These are phyloP conservation scores for Drosophila lacertosa DNA, from an alignment of 1,140 invertebrate species.

Conservation along the genomic window DNA sequence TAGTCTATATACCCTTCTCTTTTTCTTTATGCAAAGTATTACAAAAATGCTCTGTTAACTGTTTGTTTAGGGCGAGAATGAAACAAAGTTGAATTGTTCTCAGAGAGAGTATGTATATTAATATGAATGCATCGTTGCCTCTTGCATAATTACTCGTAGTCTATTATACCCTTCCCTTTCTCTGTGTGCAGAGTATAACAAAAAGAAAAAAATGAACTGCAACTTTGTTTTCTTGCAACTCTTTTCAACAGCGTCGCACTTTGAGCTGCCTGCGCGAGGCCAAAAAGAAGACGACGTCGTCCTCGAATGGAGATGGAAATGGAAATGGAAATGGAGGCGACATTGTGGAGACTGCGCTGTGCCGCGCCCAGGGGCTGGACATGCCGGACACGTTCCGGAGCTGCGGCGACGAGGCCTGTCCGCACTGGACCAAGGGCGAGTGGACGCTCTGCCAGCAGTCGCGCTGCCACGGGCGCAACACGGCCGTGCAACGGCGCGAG, in stretches of 20 bases:
- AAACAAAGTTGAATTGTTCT: no score
- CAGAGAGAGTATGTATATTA: no score
- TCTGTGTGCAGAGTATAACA: no score
- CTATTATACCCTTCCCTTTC: no score
- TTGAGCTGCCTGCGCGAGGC: slow-evolving; percentile 58
- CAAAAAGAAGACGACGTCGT: slow-evolving; percentile 26
- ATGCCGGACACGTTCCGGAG: slow-evolving; percentile 88
- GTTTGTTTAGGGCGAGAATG: no score
- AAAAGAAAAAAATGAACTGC: slow-evolving; percentile 11
- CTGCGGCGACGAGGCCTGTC: slow-evolving; percentile 89
- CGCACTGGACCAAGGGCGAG: slow-evolving; percentile 89
- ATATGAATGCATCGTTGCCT: no score
- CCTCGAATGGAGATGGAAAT: slow-evolving; percentile 55
- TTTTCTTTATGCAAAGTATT: no score
- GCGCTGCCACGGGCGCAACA: slow-evolving; percentile 90
- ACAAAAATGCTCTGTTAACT: no score
- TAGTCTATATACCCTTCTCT: no score
- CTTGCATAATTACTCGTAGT: no score
- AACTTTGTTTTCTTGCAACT: slow-evolving; percentile 26
- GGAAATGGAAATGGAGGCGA: slow-evolving; percentile 6
- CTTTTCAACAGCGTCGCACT: slow-evolving; percentile 55
- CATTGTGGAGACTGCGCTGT: slow-evolving; percentile 87
- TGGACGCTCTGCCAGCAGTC: slow-evolving; percentile 90
- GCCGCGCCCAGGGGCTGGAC: slow-evolving; percentile 88
- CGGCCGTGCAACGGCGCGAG: slow-evolving; percentile 91